Evolutionary conservation across 2,113 vertebrate species (phyloP), one percentile per base, ranked within the genome.

Genomic region (Xiphophorus couchianus): DNA sequence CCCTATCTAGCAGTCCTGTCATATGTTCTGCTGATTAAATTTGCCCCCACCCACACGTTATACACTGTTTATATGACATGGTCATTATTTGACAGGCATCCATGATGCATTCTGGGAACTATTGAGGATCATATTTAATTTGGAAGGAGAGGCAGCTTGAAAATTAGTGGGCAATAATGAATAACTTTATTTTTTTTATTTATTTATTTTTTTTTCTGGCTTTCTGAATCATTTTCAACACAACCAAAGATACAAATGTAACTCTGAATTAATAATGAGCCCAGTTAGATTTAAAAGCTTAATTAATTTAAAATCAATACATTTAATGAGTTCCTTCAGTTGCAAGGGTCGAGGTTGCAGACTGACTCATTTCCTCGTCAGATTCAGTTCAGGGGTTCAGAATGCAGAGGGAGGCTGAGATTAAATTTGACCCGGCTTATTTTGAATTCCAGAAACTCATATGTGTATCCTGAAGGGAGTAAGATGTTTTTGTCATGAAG

Each of bases 31-130:
- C 61, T 70, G 37, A 68, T 74, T 33, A 69, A 74, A 48, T 48
- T 44, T 39, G 22, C 58, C 14, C 14, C 42, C 76, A 58, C 30
- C 19, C 37, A 64, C 66, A 62, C 12, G 27, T 8, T 58, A 2
- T 25, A 25, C 13, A 25, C 35, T 48, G 60, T 62, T 28, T 12
- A 19, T 25, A 66, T 73, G 31, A 51, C 62, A 58, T 71, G 7
- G 35, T 30, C 31, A 14, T 44, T 66, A 19, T 30, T 62, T 82
- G 62, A 37, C 73, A 11, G 17, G 13, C 64, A 28, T 78, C 71
- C 54, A 74, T 27, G 29, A 30, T 25, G 12, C 33, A 77, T 71
- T 77, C 35, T 75, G 67, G 65, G 76, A 83, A 87, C 66, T 54
- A 14, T 65, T 42, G 33, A 61, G 14, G 0, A 5, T 29, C n/a